Percentiles rank a stretch among this genome's conserved stretches.
Conservation (phyloP, 2,797 vertebrate genomes). For the Manis javanica region DNA sequence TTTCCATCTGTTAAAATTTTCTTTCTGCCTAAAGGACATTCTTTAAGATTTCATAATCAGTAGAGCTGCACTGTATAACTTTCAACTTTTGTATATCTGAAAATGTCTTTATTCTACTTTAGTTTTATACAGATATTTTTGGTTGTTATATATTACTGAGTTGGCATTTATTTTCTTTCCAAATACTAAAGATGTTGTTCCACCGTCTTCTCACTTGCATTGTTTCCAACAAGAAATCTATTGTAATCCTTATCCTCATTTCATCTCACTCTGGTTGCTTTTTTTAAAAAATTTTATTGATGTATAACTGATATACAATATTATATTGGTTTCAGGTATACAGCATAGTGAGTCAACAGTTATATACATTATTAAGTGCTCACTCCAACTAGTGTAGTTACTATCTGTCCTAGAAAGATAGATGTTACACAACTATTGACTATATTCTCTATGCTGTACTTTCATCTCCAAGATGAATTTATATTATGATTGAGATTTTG, state of each 20-base stretch:
- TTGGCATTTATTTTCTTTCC: background rate
- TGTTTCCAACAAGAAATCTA: background rate
- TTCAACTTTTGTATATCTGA: background rate
- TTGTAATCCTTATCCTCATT: background rate
- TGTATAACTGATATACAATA: too few relatives aligned
- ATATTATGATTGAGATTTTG: too few relatives aligned
- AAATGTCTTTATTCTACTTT: conserved; percentile 22
- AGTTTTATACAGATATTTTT: background rate
- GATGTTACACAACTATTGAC: too few relatives aligned
- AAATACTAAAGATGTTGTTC: background rate
- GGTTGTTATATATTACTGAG: background rate
- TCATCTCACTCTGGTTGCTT: background rate
- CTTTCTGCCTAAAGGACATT: background rate
- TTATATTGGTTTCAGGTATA: too few relatives aligned
- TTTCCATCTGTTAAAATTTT: background rate
- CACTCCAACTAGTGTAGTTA: too few relatives aligned
- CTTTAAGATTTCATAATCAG: background rate
- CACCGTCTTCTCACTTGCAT: background rate
- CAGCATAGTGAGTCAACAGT: too few relatives aligned
- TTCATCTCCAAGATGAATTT: too few relatives aligned
- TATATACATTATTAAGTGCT: too few relatives aligned
- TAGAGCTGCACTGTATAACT: background rate
- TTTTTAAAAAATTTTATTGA: too few relatives aligned
- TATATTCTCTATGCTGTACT: too few relatives aligned
- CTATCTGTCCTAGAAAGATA: too few relatives aligned